These are phyloP conservation scores for Noctua janthina DNA, from an alignment of 2,888 invertebrate genomes.

Conservation along the genomic window DNA sequence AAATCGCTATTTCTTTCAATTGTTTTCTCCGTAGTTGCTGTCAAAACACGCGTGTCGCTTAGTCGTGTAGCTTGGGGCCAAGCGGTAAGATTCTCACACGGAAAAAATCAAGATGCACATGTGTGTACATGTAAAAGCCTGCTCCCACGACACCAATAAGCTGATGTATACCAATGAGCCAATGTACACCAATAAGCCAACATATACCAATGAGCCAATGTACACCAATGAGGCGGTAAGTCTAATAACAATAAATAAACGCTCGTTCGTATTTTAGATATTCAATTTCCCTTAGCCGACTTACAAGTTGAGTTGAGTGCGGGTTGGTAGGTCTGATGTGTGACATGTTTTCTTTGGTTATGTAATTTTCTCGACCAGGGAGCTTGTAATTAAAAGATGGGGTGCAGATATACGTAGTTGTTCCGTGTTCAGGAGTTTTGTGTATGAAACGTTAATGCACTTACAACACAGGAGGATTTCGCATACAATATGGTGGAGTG, in stretches of 20 bases:
- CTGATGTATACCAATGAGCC: constrained; percentile 51
- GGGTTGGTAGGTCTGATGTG: neutral
- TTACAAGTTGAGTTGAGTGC: constrained; percentile 17
- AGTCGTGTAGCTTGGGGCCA: neutral
- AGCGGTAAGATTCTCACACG: constrained; percentile 2
- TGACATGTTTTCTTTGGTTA: constrained; percentile 19
- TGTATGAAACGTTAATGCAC: neutral
- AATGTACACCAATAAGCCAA: constrained; percentile 57
- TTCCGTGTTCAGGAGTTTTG: neutral
- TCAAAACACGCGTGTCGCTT: neutral
- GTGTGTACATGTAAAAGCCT: constrained; percentile 7
- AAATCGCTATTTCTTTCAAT: neutral
- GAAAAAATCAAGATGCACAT: constrained; percentile 27
- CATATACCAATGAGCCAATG: constrained; percentile 31
- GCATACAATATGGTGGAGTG: neutral
- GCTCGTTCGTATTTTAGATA: constrained; percentile 53
- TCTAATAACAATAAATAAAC: constrained; percentile 60
- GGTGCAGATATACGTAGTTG: constrained; percentile 1
- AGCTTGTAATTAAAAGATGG: constrained; percentile 46
- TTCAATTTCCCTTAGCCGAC: constrained; percentile 54
- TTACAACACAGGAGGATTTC: neutral
- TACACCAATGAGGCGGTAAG: constrained; percentile 61
- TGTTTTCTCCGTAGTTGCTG: neutral
- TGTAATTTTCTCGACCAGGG: constrained; percentile 16
- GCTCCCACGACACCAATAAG: constrained; percentile 51